Conservation (phyloP, 92 coral and sea anemone genomes). For the Epizoanthus stellaris region DNA sequence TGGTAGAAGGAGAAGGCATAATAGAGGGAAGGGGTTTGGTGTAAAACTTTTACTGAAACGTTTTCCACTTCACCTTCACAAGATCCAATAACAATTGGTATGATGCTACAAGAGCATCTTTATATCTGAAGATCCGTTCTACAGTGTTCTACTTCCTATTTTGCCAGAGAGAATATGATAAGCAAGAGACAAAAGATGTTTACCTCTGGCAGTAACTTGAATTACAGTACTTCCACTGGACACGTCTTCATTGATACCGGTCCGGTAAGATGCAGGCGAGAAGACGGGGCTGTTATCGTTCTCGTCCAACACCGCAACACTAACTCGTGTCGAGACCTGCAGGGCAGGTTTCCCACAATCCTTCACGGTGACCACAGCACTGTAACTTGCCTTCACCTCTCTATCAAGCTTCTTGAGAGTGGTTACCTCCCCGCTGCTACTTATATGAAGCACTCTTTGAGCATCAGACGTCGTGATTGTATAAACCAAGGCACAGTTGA, state of each 20-base stretch:
- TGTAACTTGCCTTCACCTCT: slow-evolving; percentile 70
- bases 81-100: too few species aligned
- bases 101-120: too few species aligned
- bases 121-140: too few species aligned
- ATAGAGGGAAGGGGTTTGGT: too few species aligned
- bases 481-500: slow-evolving; percentile 56
- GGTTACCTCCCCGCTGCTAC: slow-evolving; percentile 56
- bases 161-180: background rate
- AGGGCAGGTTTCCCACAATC: slow-evolving; percentile 84
- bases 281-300: slow-evolving; percentile 84
- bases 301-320: slow-evolving; percentile 69
- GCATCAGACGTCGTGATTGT: slow-evolving; percentile 62
- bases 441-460: slow-evolving; percentile 63
- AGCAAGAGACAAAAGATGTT: background rate
- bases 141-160: background rate
- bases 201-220: slow-evolving; percentile 89
- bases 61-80: too few species aligned
- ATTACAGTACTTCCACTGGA: slow-evolving; percentile 57
- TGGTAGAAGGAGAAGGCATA: too few species aligned
- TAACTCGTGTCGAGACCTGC: slow-evolving; percentile 63
- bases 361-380: slow-evolving; percentile 64
- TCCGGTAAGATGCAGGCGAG: slow-evolving; percentile 55
- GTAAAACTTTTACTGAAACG: too few species aligned
- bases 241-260: slow-evolving; percentile 66
- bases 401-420: slow-evolving; percentile 71